Base-by-base conservation (phyloP, 2,797 vertebrate species). In the Cossypha heuglini region DNA sequence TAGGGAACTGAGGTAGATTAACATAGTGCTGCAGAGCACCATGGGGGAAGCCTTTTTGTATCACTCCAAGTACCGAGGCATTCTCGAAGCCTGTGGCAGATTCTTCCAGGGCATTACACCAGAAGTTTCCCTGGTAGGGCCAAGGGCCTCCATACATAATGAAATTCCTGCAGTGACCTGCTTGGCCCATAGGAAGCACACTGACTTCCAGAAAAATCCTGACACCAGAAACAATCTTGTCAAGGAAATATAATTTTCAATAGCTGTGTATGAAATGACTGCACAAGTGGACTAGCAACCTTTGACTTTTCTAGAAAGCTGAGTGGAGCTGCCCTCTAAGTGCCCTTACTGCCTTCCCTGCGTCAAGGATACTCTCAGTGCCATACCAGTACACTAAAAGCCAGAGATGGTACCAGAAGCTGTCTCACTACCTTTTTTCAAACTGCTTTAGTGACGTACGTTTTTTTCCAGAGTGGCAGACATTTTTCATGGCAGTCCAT, bases 261-360 rank as follows among this genome's bases (percentile, higher is more conserved):
- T 38, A 55, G 8, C 37, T 46, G n/a, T 4, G 0, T 28, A 17
- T 28, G 37, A 76, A 86, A 10, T 6, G 9, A 46, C 58, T 19
- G 31, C 7, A 4, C 49, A 54, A 12, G 38, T 24, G 5, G 18
- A 57, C 49, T 22, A 25, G 29, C 61, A 91, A 31, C 28, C 22
- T 54, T 12, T 20, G 62, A 20, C n/a, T 71, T 29, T 33, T 40
- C 33, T 26, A 18, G 38, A 28, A 40, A 29, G 69, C 54, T 51
- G 33, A 31, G 1, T 1, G 25, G 29, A 80, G 43, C 43, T 55
- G 52, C 31, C 43, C 35, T 58, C n/a, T n/a, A 5, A 5, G 49
- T 7, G 40, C 42, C 37, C 49, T n/a, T 21, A 8, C 37, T 73
- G 7, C 17, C 20, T n/a, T 61, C 18, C 0, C 0, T 24, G 51